Conservation (phyloP, 2,888 invertebrate species). For the Gastrophysa polygoni region DNA sequence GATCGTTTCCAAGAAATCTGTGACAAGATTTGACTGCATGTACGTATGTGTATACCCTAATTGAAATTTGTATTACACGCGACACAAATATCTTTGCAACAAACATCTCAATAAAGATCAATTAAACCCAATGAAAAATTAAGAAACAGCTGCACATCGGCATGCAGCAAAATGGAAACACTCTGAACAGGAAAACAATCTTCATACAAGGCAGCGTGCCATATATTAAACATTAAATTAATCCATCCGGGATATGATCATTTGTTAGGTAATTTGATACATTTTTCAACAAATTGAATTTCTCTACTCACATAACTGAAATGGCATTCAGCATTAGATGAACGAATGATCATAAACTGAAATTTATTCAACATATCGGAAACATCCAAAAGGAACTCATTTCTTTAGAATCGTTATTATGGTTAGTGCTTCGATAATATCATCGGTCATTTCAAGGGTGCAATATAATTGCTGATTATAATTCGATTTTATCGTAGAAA, state of each 20-base stretch:
- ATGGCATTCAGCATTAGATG: too few relatives aligned
- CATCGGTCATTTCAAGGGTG: too few relatives aligned
- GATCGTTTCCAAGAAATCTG: too few relatives aligned
- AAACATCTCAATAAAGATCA: neutral
- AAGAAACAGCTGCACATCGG: conserved; percentile 9
- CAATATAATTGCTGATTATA: too few relatives aligned
- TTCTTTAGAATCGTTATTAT: too few relatives aligned
- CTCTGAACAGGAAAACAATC: conserved; percentile 30
- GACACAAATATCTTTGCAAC: neutral
- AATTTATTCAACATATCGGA: too few relatives aligned
- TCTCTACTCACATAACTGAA: neutral
- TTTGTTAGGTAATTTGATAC: conserved; percentile 34
- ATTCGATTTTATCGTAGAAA: too few relatives aligned
- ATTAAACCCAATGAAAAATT: conserved; percentile 8
- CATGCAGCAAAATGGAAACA: conserved; percentile 20
- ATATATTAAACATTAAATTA: conserved; percentile 29
- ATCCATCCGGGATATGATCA: conserved; percentile 43
- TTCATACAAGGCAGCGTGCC: conserved; percentile 32
- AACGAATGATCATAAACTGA: too few relatives aligned
- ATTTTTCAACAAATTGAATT: conserved; percentile 26
- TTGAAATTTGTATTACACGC: neutral
- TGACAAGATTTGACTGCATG: neutral
- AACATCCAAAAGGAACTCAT: too few relatives aligned
- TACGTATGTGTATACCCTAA: neutral
- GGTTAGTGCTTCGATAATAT: too few relatives aligned